Percentiles rank a stretch among this genome's conserved stretches.
These are phyloP conservation scores for Brachyhypopomus gauderio DNA, from an alignment of 2,113 vertebrate genomes.

Conservation along the genomic window DNA sequence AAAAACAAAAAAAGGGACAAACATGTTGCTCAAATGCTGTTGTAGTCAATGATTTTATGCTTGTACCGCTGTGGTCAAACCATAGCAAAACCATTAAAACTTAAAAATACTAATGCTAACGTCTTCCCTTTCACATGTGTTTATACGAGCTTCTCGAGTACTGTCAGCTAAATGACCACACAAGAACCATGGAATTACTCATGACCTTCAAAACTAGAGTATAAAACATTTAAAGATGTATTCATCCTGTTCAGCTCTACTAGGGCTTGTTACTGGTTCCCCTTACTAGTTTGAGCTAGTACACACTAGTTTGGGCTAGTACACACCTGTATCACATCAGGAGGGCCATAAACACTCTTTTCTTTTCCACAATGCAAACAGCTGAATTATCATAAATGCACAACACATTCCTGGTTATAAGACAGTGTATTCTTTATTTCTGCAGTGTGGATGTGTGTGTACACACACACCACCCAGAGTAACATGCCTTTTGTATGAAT, in stretches of 20 bases:
- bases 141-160: too few relatives aligned
- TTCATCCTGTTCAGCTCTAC: too few relatives aligned
- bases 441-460: neutral
- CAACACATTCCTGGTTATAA: neutral
- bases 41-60: conserved; percentile 93
- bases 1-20: conserved; percentile 69
- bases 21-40: conserved; percentile 92
- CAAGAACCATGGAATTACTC: too few relatives aligned
- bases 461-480: neutral
- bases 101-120: conserved; percentile 65
- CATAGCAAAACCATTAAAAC: conserved; percentile 90
- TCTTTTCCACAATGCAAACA: neutral
- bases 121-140: neutral
- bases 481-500: neutral
- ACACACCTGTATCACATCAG: too few relatives aligned
- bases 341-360: neutral
- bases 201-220: too few relatives aligned
- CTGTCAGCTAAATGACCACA: too few relatives aligned
- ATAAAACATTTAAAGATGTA: too few relatives aligned
- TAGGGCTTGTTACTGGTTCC: too few relatives aligned
- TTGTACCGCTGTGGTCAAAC: conserved; percentile 93
- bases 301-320: too few relatives aligned
- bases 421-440: neutral
- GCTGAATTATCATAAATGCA: neutral
- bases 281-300: too few relatives aligned